phyloP scores from a whole-genome alignment of 2,113 vertebrate species.

The Donacobius atricapilla region DNA sequence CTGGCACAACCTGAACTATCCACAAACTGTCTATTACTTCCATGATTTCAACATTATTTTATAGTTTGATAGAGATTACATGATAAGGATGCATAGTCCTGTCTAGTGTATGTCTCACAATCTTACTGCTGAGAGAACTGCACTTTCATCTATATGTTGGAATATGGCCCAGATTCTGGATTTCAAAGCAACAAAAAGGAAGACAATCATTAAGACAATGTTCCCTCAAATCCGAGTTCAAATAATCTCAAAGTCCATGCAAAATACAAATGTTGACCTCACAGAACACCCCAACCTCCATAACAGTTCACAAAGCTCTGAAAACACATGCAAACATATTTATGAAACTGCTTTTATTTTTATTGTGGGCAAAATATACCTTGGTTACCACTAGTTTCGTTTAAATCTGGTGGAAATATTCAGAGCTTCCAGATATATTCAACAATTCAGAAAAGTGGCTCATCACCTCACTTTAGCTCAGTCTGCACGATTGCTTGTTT shows the following conservation, averaged over 20 bases:
- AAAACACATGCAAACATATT: conserved; percentile 65
- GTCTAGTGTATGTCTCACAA: conserved; percentile 19
- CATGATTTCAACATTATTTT: not conserved
- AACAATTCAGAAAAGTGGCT: conserved; percentile 50
- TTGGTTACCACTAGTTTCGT: conserved; percentile 78
- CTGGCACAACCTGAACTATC: conserved; percentile 45
- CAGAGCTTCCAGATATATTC: conserved; percentile 54
- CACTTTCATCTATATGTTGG: conserved; percentile 61
- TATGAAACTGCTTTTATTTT: conserved; percentile 53
- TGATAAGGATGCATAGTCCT: not conserved
- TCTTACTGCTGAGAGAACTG: conserved; percentile 16
- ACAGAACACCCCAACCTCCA: conserved; percentile 54
- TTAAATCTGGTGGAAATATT: conserved; percentile 79
- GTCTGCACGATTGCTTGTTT: conserved; percentile 54
- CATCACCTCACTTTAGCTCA: conserved; percentile 33
- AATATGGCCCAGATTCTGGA: conserved; percentile 65
- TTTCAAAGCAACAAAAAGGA: conserved; percentile 73
- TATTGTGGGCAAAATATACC: conserved; percentile 69
- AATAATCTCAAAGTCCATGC: conserved; percentile 73
- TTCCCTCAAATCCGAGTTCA: conserved; percentile 75
- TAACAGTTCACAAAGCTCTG: conserved; percentile 58
- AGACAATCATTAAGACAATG: conserved; percentile 73
- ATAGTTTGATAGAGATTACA: conserved; percentile 27
- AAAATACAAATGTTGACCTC: conserved; percentile 73
- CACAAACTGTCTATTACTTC: conserved; percentile 34